phyloP scores from a whole-genome alignment of 2,888 invertebrate genomes.

The Drosophila fulvimacula region DNA sequence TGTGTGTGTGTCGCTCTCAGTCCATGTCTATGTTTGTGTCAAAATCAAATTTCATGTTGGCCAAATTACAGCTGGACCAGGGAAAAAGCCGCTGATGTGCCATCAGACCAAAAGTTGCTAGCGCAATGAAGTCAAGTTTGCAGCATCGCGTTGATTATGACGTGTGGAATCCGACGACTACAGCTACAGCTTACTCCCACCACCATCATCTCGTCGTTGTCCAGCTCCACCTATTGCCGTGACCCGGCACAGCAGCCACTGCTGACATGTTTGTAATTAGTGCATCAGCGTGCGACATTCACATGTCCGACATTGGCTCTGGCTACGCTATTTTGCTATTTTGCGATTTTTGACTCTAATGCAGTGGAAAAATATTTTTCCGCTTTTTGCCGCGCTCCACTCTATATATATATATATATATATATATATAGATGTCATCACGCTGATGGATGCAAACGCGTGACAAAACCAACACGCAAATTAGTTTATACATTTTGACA shows the following conservation, averaged over 20 bases:
- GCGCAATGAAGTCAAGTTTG: conserved; percentile 24
- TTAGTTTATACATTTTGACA: conserved; percentile 55
- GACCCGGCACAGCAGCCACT: conserved; percentile 18
- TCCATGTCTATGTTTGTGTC: conserved; percentile 22
- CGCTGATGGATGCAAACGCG: conserved; percentile 28
- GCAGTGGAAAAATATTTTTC: conserved; percentile 27
- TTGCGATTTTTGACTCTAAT: conserved; percentile 43
- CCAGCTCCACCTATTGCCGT: conserved; percentile 20
- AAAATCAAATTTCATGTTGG: conserved; percentile 65
- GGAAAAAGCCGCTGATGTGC: conserved; percentile 23
- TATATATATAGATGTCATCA: neutral
- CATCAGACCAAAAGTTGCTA: conserved; percentile 17
- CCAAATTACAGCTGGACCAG: conserved; percentile 46
- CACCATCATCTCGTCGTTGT: too few relatives aligned
- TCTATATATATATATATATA: neutral
- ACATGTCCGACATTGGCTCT: conserved; percentile 43
- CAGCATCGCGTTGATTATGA: conserved; percentile 33
- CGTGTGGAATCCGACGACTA: conserved; percentile 20
- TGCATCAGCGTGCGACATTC: conserved; percentile 35
- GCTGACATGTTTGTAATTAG: conserved; percentile 77
- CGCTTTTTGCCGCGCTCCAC: conserved; percentile 1
- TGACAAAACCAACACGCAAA: conserved; percentile 58
- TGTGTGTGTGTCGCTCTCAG: conserved; percentile 9
- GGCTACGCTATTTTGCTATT: conserved; percentile 19
- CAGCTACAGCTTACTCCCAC: neutral